Evolutionary conservation across 2,797 vertebrate species (phyloP).

Genomic region (Scleropages formosus): DNA sequence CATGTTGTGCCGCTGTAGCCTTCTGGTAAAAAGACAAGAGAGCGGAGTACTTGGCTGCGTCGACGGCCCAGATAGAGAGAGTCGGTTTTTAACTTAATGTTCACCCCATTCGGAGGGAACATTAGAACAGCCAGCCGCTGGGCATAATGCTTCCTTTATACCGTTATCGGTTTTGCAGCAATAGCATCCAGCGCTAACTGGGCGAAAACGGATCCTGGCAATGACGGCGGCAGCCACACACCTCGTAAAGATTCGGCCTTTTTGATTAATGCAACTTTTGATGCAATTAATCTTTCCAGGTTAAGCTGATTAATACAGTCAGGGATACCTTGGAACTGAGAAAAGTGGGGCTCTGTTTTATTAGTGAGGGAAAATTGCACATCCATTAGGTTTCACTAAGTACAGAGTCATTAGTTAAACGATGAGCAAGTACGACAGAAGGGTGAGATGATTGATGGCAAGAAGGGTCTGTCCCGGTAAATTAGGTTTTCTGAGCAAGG

Average conservation of each 20-base stretch:
- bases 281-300: slow-evolving; percentile 41
- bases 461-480: slow-evolving; percentile 35
- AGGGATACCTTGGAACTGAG: slow-evolving; percentile 41
- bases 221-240: background rate
- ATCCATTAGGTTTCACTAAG: slow-evolving; percentile 48
- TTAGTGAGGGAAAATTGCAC: slow-evolving; percentile 42
- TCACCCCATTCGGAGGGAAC: slow-evolving; percentile 14
- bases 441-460: slow-evolving; percentile 47
- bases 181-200: background rate
- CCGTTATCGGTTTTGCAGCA: background rate
- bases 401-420: slow-evolving; percentile 48
- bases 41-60: slow-evolving; percentile 12
- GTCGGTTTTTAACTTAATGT: slow-evolving; percentile 23
- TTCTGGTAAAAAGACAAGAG: slow-evolving; percentile 3
- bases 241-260: slow-evolving; percentile 8
- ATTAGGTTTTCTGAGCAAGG: slow-evolving; percentile 32
- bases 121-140: background rate
- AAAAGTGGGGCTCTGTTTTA: slow-evolving; percentile 33
- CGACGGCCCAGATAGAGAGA: background rate
- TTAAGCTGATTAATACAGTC: slow-evolving; percentile 38
- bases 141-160: background rate
- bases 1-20: background rate
- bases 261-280: slow-evolving; percentile 41
- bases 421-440: slow-evolving; percentile 37
- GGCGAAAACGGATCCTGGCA: slow-evolving; percentile 10